Evolutionary conservation across 2,888 invertebrate genomes (phyloP).

Genomic region (Hydriomena furcata): DNA sequence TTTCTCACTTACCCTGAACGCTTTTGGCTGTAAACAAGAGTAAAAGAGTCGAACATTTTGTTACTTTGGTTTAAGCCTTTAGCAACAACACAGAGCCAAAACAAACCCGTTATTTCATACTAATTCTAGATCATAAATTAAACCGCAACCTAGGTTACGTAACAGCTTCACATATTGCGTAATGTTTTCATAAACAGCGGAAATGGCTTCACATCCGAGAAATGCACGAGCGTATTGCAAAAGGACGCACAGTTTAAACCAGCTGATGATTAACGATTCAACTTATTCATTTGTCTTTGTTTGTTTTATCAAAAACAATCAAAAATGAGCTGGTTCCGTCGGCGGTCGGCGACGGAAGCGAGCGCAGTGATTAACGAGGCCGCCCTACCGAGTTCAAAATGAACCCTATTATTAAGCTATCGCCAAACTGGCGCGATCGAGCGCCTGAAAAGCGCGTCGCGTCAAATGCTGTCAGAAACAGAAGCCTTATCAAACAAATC

Average conservation of each 20-base stretch:
- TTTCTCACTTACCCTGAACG: constrained; percentile 17
- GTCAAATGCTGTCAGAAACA: too few relatives aligned
- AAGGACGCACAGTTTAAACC: constrained; percentile 60
- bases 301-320: constrained; percentile 81
- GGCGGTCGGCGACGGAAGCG: constrained; percentile 64
- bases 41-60: background rate
- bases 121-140: constrained; percentile 33
- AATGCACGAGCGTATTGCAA: constrained; percentile 44
- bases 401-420: constrained; percentile 59
- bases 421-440: background rate
- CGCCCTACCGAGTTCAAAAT: constrained; percentile 68
- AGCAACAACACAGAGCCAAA: constrained; percentile 9
- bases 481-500: too few relatives aligned
- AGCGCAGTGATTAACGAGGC: constrained; percentile 73
- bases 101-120: constrained; percentile 25
- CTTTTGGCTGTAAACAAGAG: too few relatives aligned
- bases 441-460: background rate
- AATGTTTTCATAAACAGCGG: constrained; percentile 37
- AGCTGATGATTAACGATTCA: constrained; percentile 67
- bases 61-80: background rate
- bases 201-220: constrained; percentile 43
- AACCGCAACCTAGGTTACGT: constrained; percentile 24
- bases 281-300: constrained; percentile 72
- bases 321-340: constrained; percentile 75
- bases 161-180: constrained; percentile 26